These are phyloP conservation scores for silkworm (Bombyx mori) DNA, from an alignment of 1,140 invertebrate species.

Conservation along the genomic window ASM3026992v2 NC_085129.1:6655001-6655500, in stretches of 20 bases:
- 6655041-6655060: constrained; percentile 27
- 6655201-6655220: constrained; percentile 59
- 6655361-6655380: no score
- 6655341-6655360: no score
- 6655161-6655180: constrained; percentile 70
- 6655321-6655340: no score
- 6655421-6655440: no score
- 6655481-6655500: no score
- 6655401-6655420: no score
- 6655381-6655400: no score
- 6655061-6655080: constrained; percentile 48
- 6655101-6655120: constrained; percentile 59
- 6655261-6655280: constrained; percentile 32
- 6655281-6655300: not conserved
- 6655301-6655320: no score
- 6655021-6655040: constrained; percentile 2
- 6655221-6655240: constrained; percentile 46
- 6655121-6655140: constrained; percentile 55
- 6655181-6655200: constrained; percentile 64
- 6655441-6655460: no score
- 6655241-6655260: constrained; percentile 23
- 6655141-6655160: constrained; percentile 69
- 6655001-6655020: not conserved
- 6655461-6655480: no score
- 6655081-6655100: constrained; percentile 58